A percentile compares a stretch with the other conserved stretches of the same genome.
phyloP scores from a whole-genome alignment of 2,797 vertebrate genomes.

The Trematomus bernacchii region DNA sequence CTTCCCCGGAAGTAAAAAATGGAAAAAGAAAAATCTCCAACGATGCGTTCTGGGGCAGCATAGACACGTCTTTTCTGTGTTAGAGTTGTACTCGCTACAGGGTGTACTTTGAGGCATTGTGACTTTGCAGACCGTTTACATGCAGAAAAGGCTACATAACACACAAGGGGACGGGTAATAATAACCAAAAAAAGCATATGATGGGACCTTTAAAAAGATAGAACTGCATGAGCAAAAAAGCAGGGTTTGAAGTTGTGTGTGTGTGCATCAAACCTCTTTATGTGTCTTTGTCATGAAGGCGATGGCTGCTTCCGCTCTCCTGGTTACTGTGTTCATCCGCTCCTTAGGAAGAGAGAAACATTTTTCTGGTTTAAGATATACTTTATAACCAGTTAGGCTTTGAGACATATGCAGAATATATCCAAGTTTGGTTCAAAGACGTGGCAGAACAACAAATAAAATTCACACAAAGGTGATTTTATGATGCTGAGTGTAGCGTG shows the following conservation, averaged over 20 bases:
- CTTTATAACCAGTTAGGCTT: not conserved
- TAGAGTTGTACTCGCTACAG: too few relatives aligned
- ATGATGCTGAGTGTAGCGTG: not conserved
- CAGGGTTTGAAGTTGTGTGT: not conserved
- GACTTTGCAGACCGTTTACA: too few relatives aligned
- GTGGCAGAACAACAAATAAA: not conserved
- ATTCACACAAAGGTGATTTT: not conserved
- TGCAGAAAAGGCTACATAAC: too few relatives aligned
- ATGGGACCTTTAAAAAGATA: too few relatives aligned
- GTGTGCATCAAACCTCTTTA: slow-evolving; percentile 47
- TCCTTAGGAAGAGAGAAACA: slow-evolving; percentile 51
- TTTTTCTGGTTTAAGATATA: not conserved
- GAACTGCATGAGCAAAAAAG: too few relatives aligned
- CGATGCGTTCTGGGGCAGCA: too few relatives aligned
- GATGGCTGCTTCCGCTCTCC: slow-evolving; percentile 71
- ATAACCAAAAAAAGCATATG: too few relatives aligned
- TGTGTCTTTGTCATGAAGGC: slow-evolving; percentile 39
- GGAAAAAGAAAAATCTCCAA: too few relatives aligned
- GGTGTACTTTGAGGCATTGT: too few relatives aligned
- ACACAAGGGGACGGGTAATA: too few relatives aligned
- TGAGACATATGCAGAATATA: not conserved
- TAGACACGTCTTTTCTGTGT: too few relatives aligned
- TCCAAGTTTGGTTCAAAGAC: not conserved
- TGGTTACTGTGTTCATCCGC: slow-evolving; percentile 65
- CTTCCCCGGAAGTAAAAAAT: too few relatives aligned